Conservation (phyloP, 2,797 vertebrate species). For the Crocodylus rhombifer region DNA sequence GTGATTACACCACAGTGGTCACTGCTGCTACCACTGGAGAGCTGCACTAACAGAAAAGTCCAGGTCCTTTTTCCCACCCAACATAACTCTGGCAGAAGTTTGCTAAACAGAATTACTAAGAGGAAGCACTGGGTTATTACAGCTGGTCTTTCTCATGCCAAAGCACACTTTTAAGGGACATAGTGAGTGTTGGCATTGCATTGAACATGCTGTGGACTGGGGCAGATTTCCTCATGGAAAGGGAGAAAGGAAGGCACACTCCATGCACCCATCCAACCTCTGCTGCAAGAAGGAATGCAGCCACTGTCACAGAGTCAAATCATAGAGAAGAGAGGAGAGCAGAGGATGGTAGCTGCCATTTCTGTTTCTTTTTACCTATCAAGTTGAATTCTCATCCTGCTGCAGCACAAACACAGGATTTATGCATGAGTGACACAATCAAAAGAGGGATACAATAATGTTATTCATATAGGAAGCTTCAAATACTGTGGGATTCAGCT, state of each 20-base stretch:
- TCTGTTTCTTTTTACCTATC: too few relatives aligned
- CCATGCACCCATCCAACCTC: background rate
- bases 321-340: too few relatives aligned
- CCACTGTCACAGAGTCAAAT: background rate
- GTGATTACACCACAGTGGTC: background rate
- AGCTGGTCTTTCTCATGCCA: background rate
- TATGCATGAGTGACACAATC: too few relatives aligned
- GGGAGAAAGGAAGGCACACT: background rate
- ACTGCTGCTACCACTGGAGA: background rate
- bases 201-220: background rate
- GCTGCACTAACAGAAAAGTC: background rate
- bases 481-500: accelerated
- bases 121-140: background rate
- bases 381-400: too few relatives aligned
- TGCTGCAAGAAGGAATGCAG: background rate
- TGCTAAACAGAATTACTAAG: background rate
- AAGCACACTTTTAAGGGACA: background rate
- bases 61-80: background rate
- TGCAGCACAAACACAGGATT: too few relatives aligned
- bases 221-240: background rate
- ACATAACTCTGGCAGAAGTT: background rate
- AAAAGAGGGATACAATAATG: background rate
- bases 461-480: background rate
- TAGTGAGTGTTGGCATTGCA: background rate
- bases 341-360: too few relatives aligned